Conservation (phyloP, 2,888 invertebrate genomes). For the Hesperia comma region DNA sequence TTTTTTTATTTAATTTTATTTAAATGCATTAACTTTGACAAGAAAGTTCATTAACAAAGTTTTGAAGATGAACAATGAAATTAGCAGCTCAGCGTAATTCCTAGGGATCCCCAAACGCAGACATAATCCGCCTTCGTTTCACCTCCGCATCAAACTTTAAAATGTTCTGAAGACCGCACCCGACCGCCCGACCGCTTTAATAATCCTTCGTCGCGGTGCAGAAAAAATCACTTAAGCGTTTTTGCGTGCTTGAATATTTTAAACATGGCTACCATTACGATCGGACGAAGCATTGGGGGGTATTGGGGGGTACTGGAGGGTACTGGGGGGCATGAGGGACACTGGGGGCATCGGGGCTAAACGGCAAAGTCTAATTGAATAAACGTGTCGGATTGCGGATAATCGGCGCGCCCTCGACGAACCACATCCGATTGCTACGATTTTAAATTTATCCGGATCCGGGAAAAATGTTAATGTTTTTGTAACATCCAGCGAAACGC, state of each 20-base stretch:
- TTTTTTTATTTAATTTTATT: too few relatives aligned
- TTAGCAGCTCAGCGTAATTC: too few relatives aligned
- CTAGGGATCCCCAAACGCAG: background rate
- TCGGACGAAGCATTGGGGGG: constrained; percentile 21
- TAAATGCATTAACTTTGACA: too few relatives aligned
- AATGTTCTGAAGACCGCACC: constrained; percentile 8
- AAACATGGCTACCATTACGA: constrained; percentile 32
- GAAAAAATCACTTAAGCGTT: constrained; percentile 35
- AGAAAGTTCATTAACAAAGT: too few relatives aligned
- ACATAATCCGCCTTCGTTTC: background rate
- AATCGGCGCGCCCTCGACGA: constrained; percentile 48
- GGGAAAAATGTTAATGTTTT: constrained; percentile 16
- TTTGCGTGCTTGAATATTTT: constrained; percentile 36
- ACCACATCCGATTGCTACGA: constrained; percentile 28
- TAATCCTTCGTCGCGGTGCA: constrained; percentile 31
- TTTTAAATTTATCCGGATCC: constrained; percentile 33
- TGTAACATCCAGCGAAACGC: background rate
- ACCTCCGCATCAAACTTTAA: constrained; percentile 27
- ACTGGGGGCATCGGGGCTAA: constrained; percentile 1
- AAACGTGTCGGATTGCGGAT: constrained; percentile 68
- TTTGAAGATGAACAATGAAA: too few relatives aligned
- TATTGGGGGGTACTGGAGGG: background rate
- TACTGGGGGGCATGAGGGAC: background rate
- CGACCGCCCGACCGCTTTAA: constrained; percentile 14
- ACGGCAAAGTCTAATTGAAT: constrained; percentile 65